Percentiles rank a stretch among this genome's conserved stretches.
These are phyloP conservation scores for Poecilia wingei DNA, from an alignment of 2,797 vertebrate species.

Conservation along the genomic window DNA sequence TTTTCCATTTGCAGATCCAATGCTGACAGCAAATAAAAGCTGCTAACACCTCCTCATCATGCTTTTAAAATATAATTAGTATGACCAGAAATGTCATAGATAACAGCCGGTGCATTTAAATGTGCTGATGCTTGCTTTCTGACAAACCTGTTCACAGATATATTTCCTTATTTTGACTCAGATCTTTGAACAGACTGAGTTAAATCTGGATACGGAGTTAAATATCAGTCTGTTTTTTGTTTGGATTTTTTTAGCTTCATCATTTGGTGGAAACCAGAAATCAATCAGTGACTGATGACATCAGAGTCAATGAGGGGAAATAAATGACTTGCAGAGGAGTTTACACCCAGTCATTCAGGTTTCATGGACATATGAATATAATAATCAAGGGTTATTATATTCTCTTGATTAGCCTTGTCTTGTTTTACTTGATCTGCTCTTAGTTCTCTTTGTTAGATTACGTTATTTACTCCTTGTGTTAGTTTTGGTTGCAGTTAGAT, in stretches of 20 bases:
- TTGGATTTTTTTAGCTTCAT: neutral
- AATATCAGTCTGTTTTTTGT: neutral
- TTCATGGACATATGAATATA: neutral
- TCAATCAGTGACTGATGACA: neutral
- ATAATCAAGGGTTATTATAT: too few relatives aligned
- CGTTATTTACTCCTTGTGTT: too few relatives aligned
- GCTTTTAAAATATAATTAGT: neutral
- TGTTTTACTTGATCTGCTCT: too few relatives aligned
- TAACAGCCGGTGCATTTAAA: neutral
- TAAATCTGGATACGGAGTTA: neutral
- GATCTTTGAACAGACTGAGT: neutral
- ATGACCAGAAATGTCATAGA: constrained; percentile 1
- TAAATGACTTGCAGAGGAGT: neutral
- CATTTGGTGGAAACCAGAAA: neutral
- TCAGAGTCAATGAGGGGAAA: neutral
- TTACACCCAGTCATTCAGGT: neutral
- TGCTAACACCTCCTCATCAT: neutral
- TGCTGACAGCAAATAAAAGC: neutral
- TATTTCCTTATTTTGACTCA: neutral
- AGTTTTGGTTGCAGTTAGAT: too few relatives aligned
- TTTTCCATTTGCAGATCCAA: neutral
- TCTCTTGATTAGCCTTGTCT: too few relatives aligned
- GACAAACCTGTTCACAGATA: neutral
- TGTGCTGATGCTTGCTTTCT: neutral
- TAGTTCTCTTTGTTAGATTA: too few relatives aligned